phyloP scores from a whole-genome alignment of 2,888 invertebrate genomes.

The Minunthozetes semirufus region DNA sequence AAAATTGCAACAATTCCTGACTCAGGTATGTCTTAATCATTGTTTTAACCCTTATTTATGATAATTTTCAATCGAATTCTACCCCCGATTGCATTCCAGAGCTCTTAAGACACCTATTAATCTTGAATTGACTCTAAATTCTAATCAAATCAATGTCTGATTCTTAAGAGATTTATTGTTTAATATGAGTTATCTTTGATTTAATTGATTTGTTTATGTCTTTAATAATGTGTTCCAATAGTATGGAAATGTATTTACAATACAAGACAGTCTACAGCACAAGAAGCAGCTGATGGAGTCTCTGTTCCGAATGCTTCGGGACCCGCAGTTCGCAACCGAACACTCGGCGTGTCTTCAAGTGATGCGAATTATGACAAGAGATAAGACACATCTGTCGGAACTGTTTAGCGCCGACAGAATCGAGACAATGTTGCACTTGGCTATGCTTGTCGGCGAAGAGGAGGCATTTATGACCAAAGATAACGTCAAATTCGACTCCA shows the following conservation, averaged over 20 bases:
- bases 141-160: not conserved
- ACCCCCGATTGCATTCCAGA: too few species aligned
- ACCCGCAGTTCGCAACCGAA: not conserved
- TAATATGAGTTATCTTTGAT: not conserved
- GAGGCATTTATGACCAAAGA: conserved; percentile 42
- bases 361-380: conserved; percentile 66
- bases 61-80: not conserved
- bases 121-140: too few species aligned
- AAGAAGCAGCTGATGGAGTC: conserved; percentile 28
- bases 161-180: not conserved
- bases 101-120: not conserved
- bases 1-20: not conserved
- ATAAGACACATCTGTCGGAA: conserved; percentile 64
- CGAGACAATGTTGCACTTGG: conserved; percentile 60
- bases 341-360: conserved; percentile 54
- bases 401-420: conserved; percentile 64
- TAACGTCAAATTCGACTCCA: conserved; percentile 39
- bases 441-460: conserved; percentile 51
- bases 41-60: not conserved
- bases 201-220: not conserved
- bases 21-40: not conserved
- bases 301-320: conserved; percentile 27
- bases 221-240: not conserved
- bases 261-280: not conserved
- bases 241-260: not conserved